Evolutionary conservation across 2,113 vertebrate species (phyloP).

Genomic region (Calidris pygmaea): DNA sequence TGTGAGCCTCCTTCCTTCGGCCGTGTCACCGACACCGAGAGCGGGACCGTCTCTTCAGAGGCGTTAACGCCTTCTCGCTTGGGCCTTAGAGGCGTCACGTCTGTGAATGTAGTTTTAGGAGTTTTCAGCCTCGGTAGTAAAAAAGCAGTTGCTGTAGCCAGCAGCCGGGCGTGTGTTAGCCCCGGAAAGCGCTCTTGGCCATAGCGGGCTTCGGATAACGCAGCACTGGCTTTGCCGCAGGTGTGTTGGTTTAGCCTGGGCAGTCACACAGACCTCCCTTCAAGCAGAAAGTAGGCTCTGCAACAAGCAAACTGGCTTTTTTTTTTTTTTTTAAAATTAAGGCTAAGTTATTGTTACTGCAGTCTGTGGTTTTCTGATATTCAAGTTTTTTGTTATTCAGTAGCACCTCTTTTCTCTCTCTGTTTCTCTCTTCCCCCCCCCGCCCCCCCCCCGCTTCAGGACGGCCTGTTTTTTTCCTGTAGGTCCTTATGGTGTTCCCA

Average conservation of each 20-base stretch:
- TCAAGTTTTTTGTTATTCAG: neutral
- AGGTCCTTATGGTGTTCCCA: neutral
- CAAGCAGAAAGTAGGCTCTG: neutral
- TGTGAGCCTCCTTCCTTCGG: neutral
- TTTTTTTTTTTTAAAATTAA: neutral
- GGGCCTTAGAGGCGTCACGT: no score
- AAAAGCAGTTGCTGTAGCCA: neutral
- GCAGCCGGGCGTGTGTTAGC: neutral
- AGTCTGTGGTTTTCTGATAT: neutral
- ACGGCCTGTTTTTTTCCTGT: neutral
- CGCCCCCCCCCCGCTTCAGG: neutral
- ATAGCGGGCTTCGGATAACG: accelerated
- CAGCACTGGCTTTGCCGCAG: accelerated
- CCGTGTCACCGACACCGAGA: accelerated
- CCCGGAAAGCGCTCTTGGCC: neutral
- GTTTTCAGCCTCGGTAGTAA: no score
- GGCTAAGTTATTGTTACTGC: neutral
- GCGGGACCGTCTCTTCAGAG: neutral
- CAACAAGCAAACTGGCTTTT: neutral
- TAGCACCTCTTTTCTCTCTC: neutral
- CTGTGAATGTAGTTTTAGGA: accelerated
- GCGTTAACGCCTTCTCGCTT: accelerated
- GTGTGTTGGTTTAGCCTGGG: neutral
- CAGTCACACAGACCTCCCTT: neutral
- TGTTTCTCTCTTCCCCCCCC: neutral